Evolutionary conservation across 2,888 invertebrate genomes (phyloP).

Genomic region (Thalpophila matura): DNA sequence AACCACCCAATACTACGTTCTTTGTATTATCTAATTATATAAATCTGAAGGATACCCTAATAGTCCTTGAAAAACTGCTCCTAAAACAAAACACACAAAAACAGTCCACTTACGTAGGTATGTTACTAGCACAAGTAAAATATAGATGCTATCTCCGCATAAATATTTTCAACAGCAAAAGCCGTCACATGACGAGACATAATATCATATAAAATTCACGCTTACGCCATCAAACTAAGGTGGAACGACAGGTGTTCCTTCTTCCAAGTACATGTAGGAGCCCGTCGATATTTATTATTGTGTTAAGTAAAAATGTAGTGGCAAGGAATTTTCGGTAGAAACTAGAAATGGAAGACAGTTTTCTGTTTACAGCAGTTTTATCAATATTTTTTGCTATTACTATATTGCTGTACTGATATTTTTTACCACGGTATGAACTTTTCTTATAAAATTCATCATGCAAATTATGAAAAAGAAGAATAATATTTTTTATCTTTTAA

Average conservation of each 20-base stretch:
- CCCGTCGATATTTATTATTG: constrained; percentile 38
- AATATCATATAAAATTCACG: constrained; percentile 60
- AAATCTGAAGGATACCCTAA: too few species aligned
- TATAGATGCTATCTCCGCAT: constrained; percentile 16
- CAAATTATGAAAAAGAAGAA: too few species aligned
- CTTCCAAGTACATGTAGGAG: constrained; percentile 7
- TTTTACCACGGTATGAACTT: too few species aligned
- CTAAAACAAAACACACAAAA: background rate
- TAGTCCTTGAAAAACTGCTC: background rate
- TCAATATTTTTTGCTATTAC: too few species aligned
- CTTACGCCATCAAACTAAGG: constrained; percentile 32
- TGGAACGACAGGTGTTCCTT: constrained; percentile 46
- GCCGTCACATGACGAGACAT: constrained; percentile 29
- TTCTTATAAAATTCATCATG: too few species aligned
- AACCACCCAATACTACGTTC: too few species aligned
- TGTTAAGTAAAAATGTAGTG: constrained; percentile 37
- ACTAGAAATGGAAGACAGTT: background rate
- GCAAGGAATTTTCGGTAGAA: constrained; percentile 12
- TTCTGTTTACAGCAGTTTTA: background rate
- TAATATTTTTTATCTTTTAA: too few species aligned
- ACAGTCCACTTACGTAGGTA: too few species aligned
- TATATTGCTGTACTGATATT: too few species aligned
- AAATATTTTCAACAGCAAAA: constrained; percentile 29
- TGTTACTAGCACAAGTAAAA: constrained; percentile 8
- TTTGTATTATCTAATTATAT: too few species aligned